Evolutionary conservation across 2,888 invertebrate genomes (phyloP).

Genomic region (Meandrusa payeni): DNA sequence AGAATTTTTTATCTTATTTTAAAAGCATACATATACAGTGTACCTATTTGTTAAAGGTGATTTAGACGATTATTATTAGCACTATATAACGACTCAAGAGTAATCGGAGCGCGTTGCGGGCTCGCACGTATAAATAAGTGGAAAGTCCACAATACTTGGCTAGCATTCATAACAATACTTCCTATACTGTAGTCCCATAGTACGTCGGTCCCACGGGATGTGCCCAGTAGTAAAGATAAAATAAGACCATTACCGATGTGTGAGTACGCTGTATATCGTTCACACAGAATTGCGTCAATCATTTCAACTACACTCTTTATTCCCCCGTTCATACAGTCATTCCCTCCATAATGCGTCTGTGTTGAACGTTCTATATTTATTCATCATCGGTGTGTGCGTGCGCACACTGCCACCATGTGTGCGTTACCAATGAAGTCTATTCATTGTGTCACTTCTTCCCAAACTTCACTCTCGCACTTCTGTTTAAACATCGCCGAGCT

Average conservation of each 20-base stretch:
- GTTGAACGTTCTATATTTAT: conserved; percentile 71
- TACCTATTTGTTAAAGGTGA: conserved; percentile 31
- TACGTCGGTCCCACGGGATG: conserved; percentile 74
- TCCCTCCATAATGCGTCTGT: conserved; percentile 48
- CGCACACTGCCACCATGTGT: conserved; percentile 68
- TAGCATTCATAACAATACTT: conserved; percentile 65
- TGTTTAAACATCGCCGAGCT: conserved; percentile 6
- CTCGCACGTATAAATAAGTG: conserved; percentile 40
- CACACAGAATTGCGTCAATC: conserved; percentile 70
- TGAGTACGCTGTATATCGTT: conserved; percentile 45
- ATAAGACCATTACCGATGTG: conserved; percentile 61
- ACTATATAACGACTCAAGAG: conserved; percentile 39
- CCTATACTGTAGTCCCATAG: conserved; percentile 54
- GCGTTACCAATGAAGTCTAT: conserved; percentile 74
- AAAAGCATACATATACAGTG: too few species aligned
- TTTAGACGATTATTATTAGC: conserved; percentile 46
- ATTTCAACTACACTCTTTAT: conserved; percentile 59
- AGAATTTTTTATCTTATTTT: too few species aligned
- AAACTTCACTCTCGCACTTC: conserved; percentile 42
- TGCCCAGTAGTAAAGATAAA: conserved; percentile 66
- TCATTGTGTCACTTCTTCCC: conserved; percentile 56
- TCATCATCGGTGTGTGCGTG: conserved; percentile 55
- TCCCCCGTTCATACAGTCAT: conserved; percentile 60
- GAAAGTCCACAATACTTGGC: conserved; percentile 53
- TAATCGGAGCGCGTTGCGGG: conserved; percentile 36